Evolutionary conservation across 2,797 vertebrate genomes (phyloP).

Genomic region (Chromis chromis): DNA sequence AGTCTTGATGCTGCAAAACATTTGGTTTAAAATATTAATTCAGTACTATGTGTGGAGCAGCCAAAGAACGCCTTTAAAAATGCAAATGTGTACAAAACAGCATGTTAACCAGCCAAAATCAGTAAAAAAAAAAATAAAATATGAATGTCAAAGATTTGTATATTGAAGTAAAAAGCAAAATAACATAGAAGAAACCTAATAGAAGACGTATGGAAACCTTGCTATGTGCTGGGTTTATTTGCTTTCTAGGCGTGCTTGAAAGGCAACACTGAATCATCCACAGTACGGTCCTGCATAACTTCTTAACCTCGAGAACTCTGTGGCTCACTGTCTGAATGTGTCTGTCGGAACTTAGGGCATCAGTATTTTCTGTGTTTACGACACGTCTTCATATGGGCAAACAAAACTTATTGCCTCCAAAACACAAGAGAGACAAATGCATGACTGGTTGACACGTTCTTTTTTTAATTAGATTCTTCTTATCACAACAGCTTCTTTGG

Average conservation of each 20-base stretch:
- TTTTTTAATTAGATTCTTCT: conserved; percentile 69
- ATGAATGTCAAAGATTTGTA: background rate
- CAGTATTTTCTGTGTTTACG: background rate
- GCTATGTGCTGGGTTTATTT: conserved; percentile 37
- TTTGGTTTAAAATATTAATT: background rate
- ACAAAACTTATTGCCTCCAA: background rate
- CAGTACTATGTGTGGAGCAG: background rate
- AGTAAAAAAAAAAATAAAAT: rapidly evolving
- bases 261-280: conserved; percentile 33
- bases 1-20: conserved; percentile 4
- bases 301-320: conserved; percentile 9
- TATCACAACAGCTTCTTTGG: conserved; percentile 62
- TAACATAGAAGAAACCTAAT: background rate
- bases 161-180: background rate
- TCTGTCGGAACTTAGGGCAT: background rate
- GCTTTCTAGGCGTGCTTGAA: conserved; percentile 37
- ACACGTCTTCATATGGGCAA: background rate
- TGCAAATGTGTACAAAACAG: background rate
- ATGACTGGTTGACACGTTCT: conserved; percentile 50
- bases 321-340: conserved; percentile 13
- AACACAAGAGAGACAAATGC: conserved; percentile 43
- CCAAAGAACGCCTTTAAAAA: background rate
- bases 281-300: conserved; percentile 7
- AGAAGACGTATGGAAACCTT: conserved; percentile 12
- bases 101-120: background rate